phyloP scores from a whole-genome alignment of 2,888 invertebrate genomes.

The Noctuana brunneofusca region DNA sequence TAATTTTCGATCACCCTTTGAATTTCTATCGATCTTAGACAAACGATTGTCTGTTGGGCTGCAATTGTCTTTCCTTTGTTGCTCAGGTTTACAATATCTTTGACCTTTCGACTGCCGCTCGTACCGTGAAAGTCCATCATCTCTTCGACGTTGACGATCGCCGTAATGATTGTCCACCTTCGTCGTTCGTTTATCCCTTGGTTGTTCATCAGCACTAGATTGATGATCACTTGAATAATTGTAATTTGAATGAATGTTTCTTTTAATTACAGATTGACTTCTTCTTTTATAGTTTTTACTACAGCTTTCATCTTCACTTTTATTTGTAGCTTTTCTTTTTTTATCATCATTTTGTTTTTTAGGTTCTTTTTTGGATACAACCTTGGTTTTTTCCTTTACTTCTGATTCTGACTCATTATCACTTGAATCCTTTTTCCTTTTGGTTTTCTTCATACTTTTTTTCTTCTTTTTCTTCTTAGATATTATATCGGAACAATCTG shows the following conservation, averaged over 20 bases:
- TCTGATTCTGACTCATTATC: conserved; percentile 39
- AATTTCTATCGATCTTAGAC: not conserved
- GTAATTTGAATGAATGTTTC: conserved; percentile 17
- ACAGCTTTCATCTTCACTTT: conserved; percentile 40
- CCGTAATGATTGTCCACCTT: not conserved
- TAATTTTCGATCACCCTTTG: not conserved
- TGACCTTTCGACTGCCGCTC: not conserved
- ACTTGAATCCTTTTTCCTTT: conserved; percentile 45
- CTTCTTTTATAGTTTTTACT: conserved; percentile 39
- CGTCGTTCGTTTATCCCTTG: not conserved
- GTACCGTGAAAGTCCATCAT: conserved; percentile 34
- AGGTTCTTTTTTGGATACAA: conserved; percentile 33
- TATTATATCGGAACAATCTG: conserved; percentile 54
- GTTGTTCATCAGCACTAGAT: conserved; percentile 5
- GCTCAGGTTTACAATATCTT: not conserved
- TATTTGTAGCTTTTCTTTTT: conserved; percentile 35
- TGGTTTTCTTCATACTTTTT: conserved; percentile 51
- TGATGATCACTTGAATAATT: conserved; percentile 38
- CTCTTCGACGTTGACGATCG: not conserved
- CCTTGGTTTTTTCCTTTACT: conserved; percentile 35
- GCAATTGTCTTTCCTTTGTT: not conserved
- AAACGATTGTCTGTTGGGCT: not conserved
- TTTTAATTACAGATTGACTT: conserved; percentile 29
- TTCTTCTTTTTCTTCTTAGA: conserved; percentile 55
- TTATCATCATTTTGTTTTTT: conserved; percentile 34